Base-by-base conservation (phyloP, 2,888 invertebrate genomes). In the Drosophila rubida region DNA sequence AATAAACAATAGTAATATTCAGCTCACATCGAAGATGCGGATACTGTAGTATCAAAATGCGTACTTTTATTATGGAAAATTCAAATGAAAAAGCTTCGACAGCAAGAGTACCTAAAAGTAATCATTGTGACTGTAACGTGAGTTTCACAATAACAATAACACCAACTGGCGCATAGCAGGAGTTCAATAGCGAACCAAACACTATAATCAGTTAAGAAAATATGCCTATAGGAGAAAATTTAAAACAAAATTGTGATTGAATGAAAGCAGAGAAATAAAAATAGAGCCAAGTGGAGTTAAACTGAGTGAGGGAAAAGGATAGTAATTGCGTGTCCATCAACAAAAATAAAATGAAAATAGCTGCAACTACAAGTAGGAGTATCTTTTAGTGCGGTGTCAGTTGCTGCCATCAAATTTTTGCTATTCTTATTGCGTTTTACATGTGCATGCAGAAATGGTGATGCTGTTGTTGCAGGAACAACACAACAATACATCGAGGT, bases 371-470 rank as follows among this genome's bases (percentile, higher is more conserved):
- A 13, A 39, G 37, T 32, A 19, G 53, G 37, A 61, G 64, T 57
- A 70, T 75, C 59, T 60, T 48, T 41, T 41, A 50, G 60, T 60
- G 71, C 51, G 57, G 42, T 77, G 63, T 51, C 50, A 19, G 19
- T 19, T 67, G 51, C 19, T 54, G 14, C 25, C 57, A 42, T 48
- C 63, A 72, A 54, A 50, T 68, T 62, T 63, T 62, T 57, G 64
- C 41, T 64, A 61, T 62, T 66, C 41, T 62, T 59, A 61, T 61
- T 80, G 85, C 63, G 61, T 71, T 84, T 78, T 68, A 71, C 78
- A 78, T 84, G 81, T 59, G 63, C 61, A 68, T 64, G 68, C 68
- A 53, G 77, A 61, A 72, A 63, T 58, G 48, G 49, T 69, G 63
- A 57, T 73, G 57, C 50, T 65, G 57, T 13, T 58, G 35, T 58